Percentiles rank a stretch among this genome's conserved stretches.
Conservation (phyloP, 2,888 invertebrate genomes). For the Plagiodera versicolora region DNA sequence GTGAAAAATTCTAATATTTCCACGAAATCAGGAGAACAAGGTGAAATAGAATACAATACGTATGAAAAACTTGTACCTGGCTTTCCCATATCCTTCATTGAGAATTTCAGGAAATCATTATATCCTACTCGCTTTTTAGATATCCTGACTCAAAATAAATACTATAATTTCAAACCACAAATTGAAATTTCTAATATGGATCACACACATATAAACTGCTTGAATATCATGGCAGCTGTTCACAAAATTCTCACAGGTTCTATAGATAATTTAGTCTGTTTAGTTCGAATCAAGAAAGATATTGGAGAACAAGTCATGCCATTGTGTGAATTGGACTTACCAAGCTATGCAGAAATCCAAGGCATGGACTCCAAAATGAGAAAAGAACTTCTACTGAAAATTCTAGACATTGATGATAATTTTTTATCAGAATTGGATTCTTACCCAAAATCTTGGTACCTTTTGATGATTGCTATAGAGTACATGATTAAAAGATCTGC, state of each 20-base stretch:
- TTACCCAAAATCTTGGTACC: conserved; percentile 62
- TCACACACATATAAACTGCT: conserved; percentile 62
- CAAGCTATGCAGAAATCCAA: conserved; percentile 48
- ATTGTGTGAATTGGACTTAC: conserved; percentile 39
- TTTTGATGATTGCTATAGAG: conserved; percentile 61
- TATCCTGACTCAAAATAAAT: conserved; percentile 64
- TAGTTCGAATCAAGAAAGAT: conserved; percentile 41
- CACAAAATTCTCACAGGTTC: conserved; percentile 51
- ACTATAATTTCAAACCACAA: conserved; percentile 67
- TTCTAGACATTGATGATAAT: conserved; percentile 56
- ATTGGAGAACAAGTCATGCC: conserved; percentile 35
- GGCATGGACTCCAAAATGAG: conserved; percentile 40
- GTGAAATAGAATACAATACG: conserved; percentile 14
- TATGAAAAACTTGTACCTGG: conserved; percentile 57
- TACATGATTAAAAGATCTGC: conserved; percentile 60
- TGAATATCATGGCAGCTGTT: conserved; percentile 65
- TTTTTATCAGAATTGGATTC: conserved; percentile 48
- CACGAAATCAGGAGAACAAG: conserved; percentile 16
- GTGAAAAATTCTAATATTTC: conserved; percentile 13
- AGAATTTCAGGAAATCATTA: conserved; percentile 62
- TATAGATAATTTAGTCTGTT: conserved; percentile 40
- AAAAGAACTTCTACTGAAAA: conserved; percentile 55
- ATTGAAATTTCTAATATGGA: conserved; percentile 68
- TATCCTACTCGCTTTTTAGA: conserved; percentile 72
- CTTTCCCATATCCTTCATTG: conserved; percentile 57